Evolutionary conservation across 2,797 vertebrate species (phyloP), one percentile per base, ranked within the genome.

Genomic region (Clarias fuscus): DNA sequence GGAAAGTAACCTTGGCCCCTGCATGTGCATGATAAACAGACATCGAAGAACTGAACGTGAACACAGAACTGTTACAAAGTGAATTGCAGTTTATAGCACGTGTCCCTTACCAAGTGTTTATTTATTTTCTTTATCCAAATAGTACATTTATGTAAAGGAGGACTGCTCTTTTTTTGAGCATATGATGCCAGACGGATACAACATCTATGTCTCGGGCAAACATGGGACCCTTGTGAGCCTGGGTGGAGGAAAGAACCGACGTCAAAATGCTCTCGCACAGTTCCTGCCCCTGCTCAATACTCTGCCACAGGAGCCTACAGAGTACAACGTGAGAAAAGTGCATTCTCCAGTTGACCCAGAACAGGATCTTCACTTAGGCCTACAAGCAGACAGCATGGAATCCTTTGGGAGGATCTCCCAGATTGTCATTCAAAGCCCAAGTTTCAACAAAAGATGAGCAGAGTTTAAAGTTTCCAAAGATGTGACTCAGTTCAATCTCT

Each of bases 91-190:
- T 83, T 40, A 78, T 14, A 80, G 24, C 30, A n/a, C 20, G 27
- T 85, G 40, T 73, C 22, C 7, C 2, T 56, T 15, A 71, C 10
- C 40, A 17, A 24, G n/a, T n/a, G 33, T 58, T 4, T 59, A 1
- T n/a, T n/a, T 83, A 0, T 72, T 68, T 81, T 14, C 65, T 53
- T 64, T 87, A 65, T 15, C 86, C n/a, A 27, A 56, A 87, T 56
- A 98, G 97, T 88, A 89, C 84, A 92, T 89, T 33, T 99, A 95
- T 90, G 95, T 92, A 15, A 93, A 92, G 7, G 97, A 97, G 0
- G 96, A 98, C 86, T 99, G 98, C 78, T 95, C 95, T 64, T 99
- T 99, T 82, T 92, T 95, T 88, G 98, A 99, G 88, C 95, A 96
- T 88, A 95, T 99, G 84, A 90, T 96, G 7, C 93, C 96, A 0